phyloP scores from a whole-genome alignment of 2,113 vertebrate species.

The Malurus alboscapulatus region DNA sequence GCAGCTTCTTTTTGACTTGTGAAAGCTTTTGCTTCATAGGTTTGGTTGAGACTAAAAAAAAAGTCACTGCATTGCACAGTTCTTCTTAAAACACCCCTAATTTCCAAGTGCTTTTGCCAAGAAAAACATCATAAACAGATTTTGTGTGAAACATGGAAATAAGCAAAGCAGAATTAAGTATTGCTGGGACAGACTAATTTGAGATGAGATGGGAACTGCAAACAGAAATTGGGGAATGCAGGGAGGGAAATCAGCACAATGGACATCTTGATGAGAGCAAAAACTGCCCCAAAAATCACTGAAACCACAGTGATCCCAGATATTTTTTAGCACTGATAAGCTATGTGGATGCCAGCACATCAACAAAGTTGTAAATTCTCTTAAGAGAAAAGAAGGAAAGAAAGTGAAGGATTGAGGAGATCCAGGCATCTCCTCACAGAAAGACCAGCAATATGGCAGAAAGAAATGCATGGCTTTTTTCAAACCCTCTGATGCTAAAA shows the following conservation, averaged over 20 bases:
- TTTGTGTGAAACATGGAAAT: conserved; percentile 2
- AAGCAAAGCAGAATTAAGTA: not conserved
- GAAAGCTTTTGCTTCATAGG: not conserved
- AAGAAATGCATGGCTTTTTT: not conserved
- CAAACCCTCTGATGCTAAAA: not conserved
- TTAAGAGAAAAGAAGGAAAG: not conserved
- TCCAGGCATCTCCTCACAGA: not conserved
- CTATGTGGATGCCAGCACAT: not conserved
- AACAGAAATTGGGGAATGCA: not conserved
- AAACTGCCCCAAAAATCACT: not conserved
- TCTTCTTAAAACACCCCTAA: not conserved
- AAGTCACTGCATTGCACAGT: not conserved
- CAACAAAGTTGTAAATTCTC: not conserved
- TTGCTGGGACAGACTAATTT: not conserved
- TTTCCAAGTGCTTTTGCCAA: not conserved
- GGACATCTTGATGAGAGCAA: not conserved
- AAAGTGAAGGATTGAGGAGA: not conserved
- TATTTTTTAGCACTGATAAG: not conserved
- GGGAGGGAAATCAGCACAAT: not conserved
- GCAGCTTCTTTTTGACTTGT: not conserved
- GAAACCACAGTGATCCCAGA: not conserved
- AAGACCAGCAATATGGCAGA: not conserved
- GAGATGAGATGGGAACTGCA: not conserved
- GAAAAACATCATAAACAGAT: not conserved
- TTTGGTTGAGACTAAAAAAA: not conserved